Base-by-base conservation (phyloP, 2,888 invertebrate genomes). In the Subacronicta megacephala region DNA sequence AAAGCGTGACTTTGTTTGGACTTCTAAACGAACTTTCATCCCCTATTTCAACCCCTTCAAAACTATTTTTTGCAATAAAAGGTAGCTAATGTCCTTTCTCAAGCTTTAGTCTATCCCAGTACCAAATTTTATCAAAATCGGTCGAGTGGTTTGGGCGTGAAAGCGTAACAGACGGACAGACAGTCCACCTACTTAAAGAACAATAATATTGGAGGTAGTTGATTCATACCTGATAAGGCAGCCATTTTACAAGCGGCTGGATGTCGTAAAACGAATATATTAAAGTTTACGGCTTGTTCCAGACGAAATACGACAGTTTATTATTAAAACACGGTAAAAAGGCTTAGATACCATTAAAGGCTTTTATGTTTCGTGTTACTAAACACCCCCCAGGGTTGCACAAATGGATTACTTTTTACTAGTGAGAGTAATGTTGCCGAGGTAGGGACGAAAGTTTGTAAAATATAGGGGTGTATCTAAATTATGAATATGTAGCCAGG, bases 281-380 rank as follows among this genome's bases (percentile, higher is more conserved):
- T 38, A 16, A 9, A 59, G 50, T 67, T 69, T 72, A 69, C 20
- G 40, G 26, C 62, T 15, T 26, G 13, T 9, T 41, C 33, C 51
- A 72, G 68, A 69, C 72, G 67, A 40, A 41, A 37, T 45, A 37
- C 51, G 46, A 52, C 56, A 56, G 65, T 62, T 65, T 76, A 75
- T 75, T 72, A 75, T 67, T 65, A 75, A 77, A 72, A 66, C 66
- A 60, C 57, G 56, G 62, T 77, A 75, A 77, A 77, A 72, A 63
- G 60, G 63, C 58, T 73, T 63, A 55, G 56, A 58, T 58, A 56
- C 54, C 59, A 58, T 68, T 78, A 77, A 76, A 66, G 56, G 62
- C 62, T 76, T 77, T 77, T 77, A 72, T 57, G 55, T 42, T 17
- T 41, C 57, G 49, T 63, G 72, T 77, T 55, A 65, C 70, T 49